Percentiles rank a stretch among this genome's conserved stretches.
Conservation (phyloP, 2,113 vertebrate genomes). For the Athene noctua region DNA sequence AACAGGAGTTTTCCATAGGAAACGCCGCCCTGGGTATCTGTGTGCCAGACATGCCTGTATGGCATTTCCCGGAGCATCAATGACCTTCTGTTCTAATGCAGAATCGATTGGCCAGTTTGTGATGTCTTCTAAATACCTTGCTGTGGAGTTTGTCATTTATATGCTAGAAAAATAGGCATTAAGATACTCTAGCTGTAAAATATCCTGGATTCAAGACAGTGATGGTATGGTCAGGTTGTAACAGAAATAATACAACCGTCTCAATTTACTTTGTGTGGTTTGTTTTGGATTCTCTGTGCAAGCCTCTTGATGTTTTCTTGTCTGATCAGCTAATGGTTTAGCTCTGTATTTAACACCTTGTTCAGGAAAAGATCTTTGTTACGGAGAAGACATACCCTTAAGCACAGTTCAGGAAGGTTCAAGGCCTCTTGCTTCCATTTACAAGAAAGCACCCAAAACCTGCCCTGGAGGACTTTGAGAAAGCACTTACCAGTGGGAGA, state of each 20-base stretch:
- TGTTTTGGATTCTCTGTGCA: neutral
- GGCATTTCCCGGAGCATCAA: neutral
- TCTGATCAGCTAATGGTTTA: neutral
- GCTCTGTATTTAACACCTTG: neutral
- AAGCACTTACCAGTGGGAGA: neutral
- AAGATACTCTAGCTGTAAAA: neutral
- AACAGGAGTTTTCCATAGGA: slow-evolving; percentile 59
- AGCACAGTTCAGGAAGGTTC: neutral
- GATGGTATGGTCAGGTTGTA: accelerated
- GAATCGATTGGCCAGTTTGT: neutral
- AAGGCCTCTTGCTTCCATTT: neutral
- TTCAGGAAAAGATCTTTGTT: neutral
- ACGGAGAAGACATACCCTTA: neutral
- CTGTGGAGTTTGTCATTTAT: neutral
- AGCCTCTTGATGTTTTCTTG: neutral
- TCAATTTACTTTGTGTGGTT: neutral
- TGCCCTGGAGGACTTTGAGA: neutral
- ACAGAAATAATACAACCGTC: neutral
- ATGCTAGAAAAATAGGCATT: neutral
- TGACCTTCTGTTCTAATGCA: neutral
- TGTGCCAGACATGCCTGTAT: neutral
- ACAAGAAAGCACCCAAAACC: neutral
- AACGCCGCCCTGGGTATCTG: neutral
- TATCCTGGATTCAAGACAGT: neutral
- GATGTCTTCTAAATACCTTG: neutral